A percentile compares a stretch with the other conserved stretches of the same genome.
These are phyloP conservation scores for western clawed frog (Xenopus tropicalis) DNA, from an alignment of 2,113 vertebrate genomes.

Conservation along the genomic window DNA sequence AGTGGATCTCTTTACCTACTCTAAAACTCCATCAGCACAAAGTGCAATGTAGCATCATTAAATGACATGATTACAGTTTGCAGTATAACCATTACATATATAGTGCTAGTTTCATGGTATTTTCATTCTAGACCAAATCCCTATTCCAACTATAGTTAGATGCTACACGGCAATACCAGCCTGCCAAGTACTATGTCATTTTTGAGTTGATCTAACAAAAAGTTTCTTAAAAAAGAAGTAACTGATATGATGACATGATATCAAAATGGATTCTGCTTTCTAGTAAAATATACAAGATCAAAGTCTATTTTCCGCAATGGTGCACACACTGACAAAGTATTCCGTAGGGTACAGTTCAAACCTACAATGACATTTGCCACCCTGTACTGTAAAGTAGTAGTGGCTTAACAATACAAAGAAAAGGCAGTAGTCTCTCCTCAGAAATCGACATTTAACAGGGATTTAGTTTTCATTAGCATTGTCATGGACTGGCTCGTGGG, in stretches of 20 bases:
- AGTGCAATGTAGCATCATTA: no score
- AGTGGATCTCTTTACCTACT: no score
- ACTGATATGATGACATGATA: background rate
- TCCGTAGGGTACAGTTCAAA: background rate
- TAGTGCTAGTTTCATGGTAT: no score
- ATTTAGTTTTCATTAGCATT: accelerated
- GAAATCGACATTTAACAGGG: background rate
- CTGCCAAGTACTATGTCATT: background rate
- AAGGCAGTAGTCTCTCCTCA: background rate
- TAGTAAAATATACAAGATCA: background rate
- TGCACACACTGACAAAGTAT: background rate
- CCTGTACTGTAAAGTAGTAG: background rate
- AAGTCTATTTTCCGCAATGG: background rate
- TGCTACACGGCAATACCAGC: no score
- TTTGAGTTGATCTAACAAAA: background rate
- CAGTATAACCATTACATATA: no score
- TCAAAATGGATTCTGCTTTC: background rate
- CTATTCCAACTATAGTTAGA: no score
- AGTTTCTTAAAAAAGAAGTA: background rate
- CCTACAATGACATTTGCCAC: background rate
- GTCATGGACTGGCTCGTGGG: slow-evolving; percentile 2
- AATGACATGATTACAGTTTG: no score
- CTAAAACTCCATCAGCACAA: no score
- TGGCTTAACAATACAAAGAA: background rate
- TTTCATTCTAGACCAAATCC: background rate